phyloP scores from a whole-genome alignment of 2,113 vertebrate species.

The Solea solea region DNA sequence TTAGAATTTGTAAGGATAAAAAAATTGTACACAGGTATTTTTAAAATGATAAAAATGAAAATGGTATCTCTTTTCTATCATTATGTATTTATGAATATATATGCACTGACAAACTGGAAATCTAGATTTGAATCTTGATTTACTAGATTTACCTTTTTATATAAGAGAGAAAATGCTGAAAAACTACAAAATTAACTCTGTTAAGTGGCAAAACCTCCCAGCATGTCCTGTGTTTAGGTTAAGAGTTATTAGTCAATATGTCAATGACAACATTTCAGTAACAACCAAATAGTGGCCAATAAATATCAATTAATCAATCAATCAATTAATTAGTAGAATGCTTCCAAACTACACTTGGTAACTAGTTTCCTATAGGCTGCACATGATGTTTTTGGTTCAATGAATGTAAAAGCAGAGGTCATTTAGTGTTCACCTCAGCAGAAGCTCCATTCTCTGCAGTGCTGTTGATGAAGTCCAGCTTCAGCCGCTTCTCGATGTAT shows the following conservation, averaged over 20 bases:
- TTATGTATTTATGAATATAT: too few relatives aligned
- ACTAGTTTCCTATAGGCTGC: neutral
- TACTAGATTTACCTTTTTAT: too few relatives aligned
- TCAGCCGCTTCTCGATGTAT: slow-evolving; percentile 89
- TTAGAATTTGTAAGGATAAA: too few relatives aligned
- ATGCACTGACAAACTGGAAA: too few relatives aligned
- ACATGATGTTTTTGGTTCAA: neutral
- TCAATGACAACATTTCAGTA: neutral
- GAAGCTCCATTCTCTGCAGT: slow-evolving; percentile 72
- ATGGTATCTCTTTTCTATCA: too few relatives aligned
- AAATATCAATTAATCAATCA: neutral
- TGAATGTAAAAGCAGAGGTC: neutral
- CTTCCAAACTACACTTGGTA: neutral
- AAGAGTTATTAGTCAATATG: neutral
- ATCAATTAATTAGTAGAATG: neutral
- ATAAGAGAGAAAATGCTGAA: too few relatives aligned
- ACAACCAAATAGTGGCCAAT: neutral
- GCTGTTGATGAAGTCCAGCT: slow-evolving; percentile 88
- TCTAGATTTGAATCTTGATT: too few relatives aligned
- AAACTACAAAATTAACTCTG: too few relatives aligned
- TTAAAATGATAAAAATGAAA: too few relatives aligned
- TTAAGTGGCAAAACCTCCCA: too few relatives aligned
- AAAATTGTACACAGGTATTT: too few relatives aligned
- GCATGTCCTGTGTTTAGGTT: too few relatives aligned
- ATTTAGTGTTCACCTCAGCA: slow-evolving; percentile 78